A percentile compares a stretch with the other conserved stretches of the same genome.
phyloP scores from a whole-genome alignment of 2,113 vertebrate genomes.

The Tupaia chinensis region DNA sequence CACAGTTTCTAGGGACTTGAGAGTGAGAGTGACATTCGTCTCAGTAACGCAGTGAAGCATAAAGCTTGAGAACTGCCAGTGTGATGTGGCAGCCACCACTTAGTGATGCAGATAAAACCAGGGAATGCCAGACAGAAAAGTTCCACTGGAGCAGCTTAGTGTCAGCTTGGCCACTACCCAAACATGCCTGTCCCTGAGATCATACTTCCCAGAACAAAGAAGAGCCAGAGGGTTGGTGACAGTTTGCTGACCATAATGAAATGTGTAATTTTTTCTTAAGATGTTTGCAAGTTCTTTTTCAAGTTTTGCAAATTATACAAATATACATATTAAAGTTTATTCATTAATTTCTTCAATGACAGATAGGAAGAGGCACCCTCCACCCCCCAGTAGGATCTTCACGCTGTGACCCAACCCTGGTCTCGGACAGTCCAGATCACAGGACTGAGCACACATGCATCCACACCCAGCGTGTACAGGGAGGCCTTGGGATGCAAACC shows the following conservation, averaged over 20 bases:
- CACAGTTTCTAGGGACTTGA: background rate
- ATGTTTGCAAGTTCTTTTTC: background rate
- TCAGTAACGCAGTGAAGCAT: background rate
- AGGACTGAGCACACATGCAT: too few species aligned
- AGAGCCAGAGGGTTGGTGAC: background rate
- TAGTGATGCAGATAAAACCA: background rate
- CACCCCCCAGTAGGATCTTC: too few species aligned
- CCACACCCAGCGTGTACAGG: too few species aligned
- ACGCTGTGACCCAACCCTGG: too few species aligned
- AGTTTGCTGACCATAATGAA: background rate
- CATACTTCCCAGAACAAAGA: background rate
- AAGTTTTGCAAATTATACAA: background rate
- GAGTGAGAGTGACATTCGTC: background rate
- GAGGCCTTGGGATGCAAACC: too few species aligned
- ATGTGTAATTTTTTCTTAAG: background rate
- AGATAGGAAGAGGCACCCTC: too few species aligned
- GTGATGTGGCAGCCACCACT: background rate
- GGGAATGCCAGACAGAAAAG: background rate
- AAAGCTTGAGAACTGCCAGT: background rate
- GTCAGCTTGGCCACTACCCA: background rate
- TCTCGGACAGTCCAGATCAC: too few species aligned
- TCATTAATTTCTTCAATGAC: too few species aligned
- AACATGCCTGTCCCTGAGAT: background rate
- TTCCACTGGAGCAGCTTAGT: background rate
- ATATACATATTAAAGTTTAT: too few species aligned